Conservation (phyloP, 1,140 invertebrate species). For the Mylabris phalerata region DNA sequence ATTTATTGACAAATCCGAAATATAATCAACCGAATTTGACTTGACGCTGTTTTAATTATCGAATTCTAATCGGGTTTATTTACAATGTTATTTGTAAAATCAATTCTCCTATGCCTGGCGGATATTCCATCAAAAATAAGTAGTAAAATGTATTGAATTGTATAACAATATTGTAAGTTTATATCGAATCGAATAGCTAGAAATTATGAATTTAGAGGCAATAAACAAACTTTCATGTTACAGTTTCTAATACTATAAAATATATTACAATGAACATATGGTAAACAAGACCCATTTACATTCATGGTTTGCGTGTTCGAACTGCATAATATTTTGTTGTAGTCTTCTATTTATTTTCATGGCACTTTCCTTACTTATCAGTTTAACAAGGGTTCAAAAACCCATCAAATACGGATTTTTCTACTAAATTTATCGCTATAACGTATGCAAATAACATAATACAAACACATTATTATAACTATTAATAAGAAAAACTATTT, state of each 20-base stretch:
- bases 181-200: constrained; percentile 9
- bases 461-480: not conserved
- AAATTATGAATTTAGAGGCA: constrained; percentile 7
- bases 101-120: too few species aligned
- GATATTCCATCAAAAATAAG: too few species aligned
- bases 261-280: constrained; percentile 17
- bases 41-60: too few species aligned
- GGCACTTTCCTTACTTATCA: constrained; percentile 12
- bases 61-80: too few species aligned
- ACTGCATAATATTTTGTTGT: constrained; percentile 14
- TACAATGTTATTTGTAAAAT: too few species aligned
- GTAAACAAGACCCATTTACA: constrained; percentile 16
- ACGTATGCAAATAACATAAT: not conserved
- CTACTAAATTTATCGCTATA: not conserved
- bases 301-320: constrained; percentile 14
- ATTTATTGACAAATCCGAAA: too few species aligned
- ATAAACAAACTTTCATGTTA: constrained; percentile 17
- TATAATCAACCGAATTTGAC: too few species aligned
- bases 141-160: too few species aligned
- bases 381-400: not conserved
- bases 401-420: not conserved
- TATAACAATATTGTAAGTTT: not conserved
- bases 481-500: too few species aligned
- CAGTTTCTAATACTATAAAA: constrained; percentile 15
- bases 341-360: constrained; percentile 16